These are phyloP conservation scores for Endotricha flammealis DNA, from an alignment of 2,888 invertebrate genomes.

Conservation along the genomic window DNA sequence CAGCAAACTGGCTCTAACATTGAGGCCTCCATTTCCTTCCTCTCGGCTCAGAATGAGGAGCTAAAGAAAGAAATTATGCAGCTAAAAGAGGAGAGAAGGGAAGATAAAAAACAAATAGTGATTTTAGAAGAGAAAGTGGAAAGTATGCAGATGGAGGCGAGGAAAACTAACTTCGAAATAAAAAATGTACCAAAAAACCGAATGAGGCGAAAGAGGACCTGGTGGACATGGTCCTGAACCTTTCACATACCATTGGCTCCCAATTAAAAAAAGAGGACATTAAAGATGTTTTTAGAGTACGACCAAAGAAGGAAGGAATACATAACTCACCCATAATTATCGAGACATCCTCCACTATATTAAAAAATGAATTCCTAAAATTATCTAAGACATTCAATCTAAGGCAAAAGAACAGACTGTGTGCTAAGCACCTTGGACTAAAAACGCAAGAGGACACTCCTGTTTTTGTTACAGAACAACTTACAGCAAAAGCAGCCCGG, in stretches of 20 bases:
- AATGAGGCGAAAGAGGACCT: constrained; percentile 5
- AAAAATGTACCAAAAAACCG: background rate
- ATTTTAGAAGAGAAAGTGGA: constrained; percentile 10
- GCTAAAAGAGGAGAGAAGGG: constrained; percentile 4
- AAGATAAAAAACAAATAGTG: constrained; percentile 5
- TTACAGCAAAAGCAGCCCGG: constrained; percentile 5
- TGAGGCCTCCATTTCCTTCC: background rate
- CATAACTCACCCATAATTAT: constrained; percentile 8
- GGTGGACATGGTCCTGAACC: constrained; percentile 5
- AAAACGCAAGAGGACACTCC: constrained; percentile 4
- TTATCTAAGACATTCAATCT: constrained; percentile 6
- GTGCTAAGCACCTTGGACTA: constrained; percentile 10
- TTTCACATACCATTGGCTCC: constrained; percentile 4
- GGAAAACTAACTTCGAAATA: constrained; percentile 9
- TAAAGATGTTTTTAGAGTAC: constrained; percentile 8
- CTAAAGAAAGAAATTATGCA: constrained; percentile 6
- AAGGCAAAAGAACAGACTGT: constrained; percentile 3
- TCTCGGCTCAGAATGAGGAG: constrained; percentile 8
- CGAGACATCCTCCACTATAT: constrained; percentile 3
- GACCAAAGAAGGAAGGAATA: background rate
- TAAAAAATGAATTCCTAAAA: constrained; percentile 6
- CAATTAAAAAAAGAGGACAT: constrained; percentile 5
- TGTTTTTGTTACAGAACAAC: constrained; percentile 8
- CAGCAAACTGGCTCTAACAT: constrained; percentile 1
- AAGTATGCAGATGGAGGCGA: constrained; percentile 3